These are phyloP conservation scores for Euwallacea fornicatus DNA, from an alignment of 1,140 invertebrate species.

Conservation along the genomic window DNA sequence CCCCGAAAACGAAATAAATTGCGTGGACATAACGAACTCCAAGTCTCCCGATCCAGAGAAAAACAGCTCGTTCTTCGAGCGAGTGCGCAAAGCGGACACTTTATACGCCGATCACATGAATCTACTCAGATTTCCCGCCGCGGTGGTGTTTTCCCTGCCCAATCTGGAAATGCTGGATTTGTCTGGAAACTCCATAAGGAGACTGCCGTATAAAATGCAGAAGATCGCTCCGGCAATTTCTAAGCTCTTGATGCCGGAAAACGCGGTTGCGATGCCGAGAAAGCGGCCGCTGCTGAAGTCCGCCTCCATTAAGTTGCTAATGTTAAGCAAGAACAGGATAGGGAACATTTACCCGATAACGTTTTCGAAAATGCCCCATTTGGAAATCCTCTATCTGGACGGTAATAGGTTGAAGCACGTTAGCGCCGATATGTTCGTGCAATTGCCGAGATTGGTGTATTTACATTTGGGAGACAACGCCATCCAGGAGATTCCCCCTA, in stretches of 20 bases:
- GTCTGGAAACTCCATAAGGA: slow-evolving; percentile 41
- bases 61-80: slow-evolving; percentile 30
- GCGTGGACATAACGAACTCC: slow-evolving; percentile 44
- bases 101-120: slow-evolving; percentile 46
- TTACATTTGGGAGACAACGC: slow-evolving; percentile 46
- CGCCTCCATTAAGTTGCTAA: slow-evolving; percentile 38
- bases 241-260: slow-evolving; percentile 43
- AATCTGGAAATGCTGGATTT: slow-evolving; percentile 45
- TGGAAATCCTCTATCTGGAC: slow-evolving; percentile 47
- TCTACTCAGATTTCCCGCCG: slow-evolving; percentile 38
- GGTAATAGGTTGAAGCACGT: slow-evolving; percentile 42
- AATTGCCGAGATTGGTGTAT: slow-evolving; percentile 42
- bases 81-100: slow-evolving; percentile 38
- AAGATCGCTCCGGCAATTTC: slow-evolving; percentile 36
- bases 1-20: slow-evolving; percentile 38
- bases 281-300: slow-evolving; percentile 42
- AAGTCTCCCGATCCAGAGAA: no score
- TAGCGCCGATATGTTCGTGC: slow-evolving; percentile 40
- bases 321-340: slow-evolving; percentile 46
- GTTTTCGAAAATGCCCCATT: slow-evolving; percentile 41
- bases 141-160: slow-evolving; percentile 34
- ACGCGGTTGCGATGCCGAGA: slow-evolving; percentile 39
- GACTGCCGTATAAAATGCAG: slow-evolving; percentile 36
- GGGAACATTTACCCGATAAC: slow-evolving; percentile 34
- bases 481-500: slow-evolving; percentile 40